These are phyloP conservation scores for Lochmaea capreae DNA, from an alignment of 2,888 invertebrate genomes.

Conservation along the genomic window DNA sequence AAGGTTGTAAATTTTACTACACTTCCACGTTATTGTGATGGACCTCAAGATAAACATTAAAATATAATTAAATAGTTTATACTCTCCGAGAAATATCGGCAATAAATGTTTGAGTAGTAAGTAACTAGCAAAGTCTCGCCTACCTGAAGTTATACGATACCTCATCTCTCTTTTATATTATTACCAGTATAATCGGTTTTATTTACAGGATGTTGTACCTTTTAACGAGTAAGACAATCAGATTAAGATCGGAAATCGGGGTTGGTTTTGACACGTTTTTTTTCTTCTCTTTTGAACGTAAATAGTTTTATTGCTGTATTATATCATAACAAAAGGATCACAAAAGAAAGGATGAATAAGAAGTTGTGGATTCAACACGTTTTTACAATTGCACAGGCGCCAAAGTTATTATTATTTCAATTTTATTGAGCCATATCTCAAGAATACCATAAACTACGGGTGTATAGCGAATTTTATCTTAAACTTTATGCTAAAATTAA, in stretches of 20 bases:
- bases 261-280: constrained; percentile 6
- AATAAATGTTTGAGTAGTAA: constrained; percentile 29
- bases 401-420: neutral
- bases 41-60: constrained; percentile 30
- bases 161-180: constrained; percentile 12
- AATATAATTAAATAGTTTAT: constrained; percentile 23
- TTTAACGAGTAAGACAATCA: constrained; percentile 10
- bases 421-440: neutral
- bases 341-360: neutral
- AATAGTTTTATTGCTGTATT: neutral
- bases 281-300: neutral
- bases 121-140: constrained; percentile 25
- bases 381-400: neutral
- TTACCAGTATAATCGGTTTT: constrained; percentile 9
- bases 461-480: too few relatives aligned
- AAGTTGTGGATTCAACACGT: neutral
- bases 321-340: neutral
- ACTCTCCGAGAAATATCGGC: constrained; percentile 32
- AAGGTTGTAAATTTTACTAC: constrained; percentile 7
- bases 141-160: constrained; percentile 33
- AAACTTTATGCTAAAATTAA: too few relatives aligned
- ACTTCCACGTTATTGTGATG: constrained; percentile 17
- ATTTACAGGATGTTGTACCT: constrained; percentile 1
- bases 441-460: neutral
- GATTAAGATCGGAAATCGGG: neutral